Base-by-base conservation (phyloP, 2,797 vertebrate species). In the Notamacropus eugenii region DNA sequence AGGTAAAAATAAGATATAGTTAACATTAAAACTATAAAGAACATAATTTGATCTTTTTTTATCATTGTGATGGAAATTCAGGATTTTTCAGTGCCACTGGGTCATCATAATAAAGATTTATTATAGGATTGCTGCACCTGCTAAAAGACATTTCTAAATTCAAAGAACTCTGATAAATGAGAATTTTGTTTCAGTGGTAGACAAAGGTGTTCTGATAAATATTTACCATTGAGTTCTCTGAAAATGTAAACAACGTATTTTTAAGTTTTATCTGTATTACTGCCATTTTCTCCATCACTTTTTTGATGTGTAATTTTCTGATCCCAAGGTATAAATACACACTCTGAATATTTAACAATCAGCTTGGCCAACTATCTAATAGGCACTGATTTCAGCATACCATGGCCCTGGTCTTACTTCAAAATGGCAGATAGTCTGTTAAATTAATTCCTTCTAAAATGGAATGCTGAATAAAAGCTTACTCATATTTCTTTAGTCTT, bases 371-470 rank as follows among this genome's bases (percentile, higher is more conserved):
- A 24, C 19, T 50, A 28, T 24, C 40, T 24, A 87, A 1, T 87
- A 27, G 22, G 40, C 24, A 8, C 22, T 27, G 24, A 22, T 3
- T 27, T 87, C 22, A 50, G 40, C 40, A 50, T 87, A 87, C 22
- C 40, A 50, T 22, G 40, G 24, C 9, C 24, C 40, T 1, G 46
- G 40, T 9, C 40, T 50, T 87, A 50, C 24, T 87, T 87, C 74
- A 96, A 95, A 96, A 96, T 12, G 24, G 6, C 22, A 96, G 95
- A 3, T 22, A 1, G 14, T 59, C 11, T 91, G 14, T 92, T 94
- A 94, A 87, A 13, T 94, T 54, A 95, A 90, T 92, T 95, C 93
- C 16, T 93, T 94, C 19, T 91, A 90, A 95, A 96, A 55, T 92
- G 19, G 54, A 93, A 56, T 92, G 90, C 24, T 59, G 92, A 93